phyloP scores from a whole-genome alignment of 2,888 invertebrate species.

The Dusona sp. region DNA sequence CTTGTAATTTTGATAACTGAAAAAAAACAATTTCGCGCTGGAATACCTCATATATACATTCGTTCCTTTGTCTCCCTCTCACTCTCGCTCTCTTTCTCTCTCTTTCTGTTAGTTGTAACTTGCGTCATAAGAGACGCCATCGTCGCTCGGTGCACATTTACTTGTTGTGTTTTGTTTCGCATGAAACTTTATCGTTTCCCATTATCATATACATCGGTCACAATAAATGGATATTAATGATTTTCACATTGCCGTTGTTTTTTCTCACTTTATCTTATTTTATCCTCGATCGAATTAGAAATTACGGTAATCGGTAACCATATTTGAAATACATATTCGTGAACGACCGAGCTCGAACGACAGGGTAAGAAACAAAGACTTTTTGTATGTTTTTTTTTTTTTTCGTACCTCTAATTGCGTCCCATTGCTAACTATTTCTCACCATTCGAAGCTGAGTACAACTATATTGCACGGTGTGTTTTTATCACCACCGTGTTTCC shows the following conservation, averaged over 20 bases:
- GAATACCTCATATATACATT: constrained; percentile 30
- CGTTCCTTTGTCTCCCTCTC: not conserved
- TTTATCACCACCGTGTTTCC: constrained; percentile 44
- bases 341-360: constrained; percentile 52
- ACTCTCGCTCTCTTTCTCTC: too few species aligned
- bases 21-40: not conserved
- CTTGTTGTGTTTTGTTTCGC: not conserved
- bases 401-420: constrained; percentile 72
- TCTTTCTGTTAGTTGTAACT: not conserved
- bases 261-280: not conserved
- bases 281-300: constrained; percentile 25
- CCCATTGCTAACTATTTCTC: constrained; percentile 73
- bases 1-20: not conserved
- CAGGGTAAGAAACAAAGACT: constrained; percentile 38
- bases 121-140: not conserved
- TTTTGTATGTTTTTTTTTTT: constrained; percentile 6
- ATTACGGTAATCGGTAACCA: constrained; percentile 62
- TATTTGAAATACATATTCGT: constrained; percentile 24
- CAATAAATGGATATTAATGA: not conserved
- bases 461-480: constrained; percentile 48
- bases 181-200: not conserved
- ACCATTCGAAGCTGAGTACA: constrained; percentile 62
- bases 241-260: not conserved
- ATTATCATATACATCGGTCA: not conserved
- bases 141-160: not conserved